Evolutionary conservation across 2,888 invertebrate genomes (phyloP).

Genomic region (Acronicta leporina): DNA sequence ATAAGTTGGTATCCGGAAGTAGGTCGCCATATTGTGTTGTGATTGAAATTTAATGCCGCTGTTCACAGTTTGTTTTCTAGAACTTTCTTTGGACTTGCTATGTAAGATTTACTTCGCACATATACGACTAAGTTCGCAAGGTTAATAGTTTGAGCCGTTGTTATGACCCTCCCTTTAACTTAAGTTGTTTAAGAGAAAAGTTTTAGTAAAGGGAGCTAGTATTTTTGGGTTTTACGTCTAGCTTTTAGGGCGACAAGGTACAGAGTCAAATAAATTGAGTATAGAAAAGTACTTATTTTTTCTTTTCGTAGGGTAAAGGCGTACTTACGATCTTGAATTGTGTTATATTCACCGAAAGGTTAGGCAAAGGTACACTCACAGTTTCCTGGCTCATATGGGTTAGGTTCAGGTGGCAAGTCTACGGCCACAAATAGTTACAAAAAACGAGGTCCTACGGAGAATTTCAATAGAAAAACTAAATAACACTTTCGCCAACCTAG

Average conservation of each 20-base stretch:
- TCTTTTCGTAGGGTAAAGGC: no score
- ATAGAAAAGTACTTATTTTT: neutral
- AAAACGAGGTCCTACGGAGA: no score
- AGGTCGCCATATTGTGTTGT: constrained; percentile 71
- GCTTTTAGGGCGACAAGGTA: neutral
- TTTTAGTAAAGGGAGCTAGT: constrained; percentile 6
- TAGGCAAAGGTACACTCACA: no score
- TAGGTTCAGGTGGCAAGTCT: no score
- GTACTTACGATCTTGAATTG: no score
- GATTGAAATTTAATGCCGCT: constrained; percentile 76
- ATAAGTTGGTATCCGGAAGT: constrained; percentile 61
- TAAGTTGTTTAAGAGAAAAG: constrained; percentile 20
- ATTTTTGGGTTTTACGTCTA: constrained; percentile 11
- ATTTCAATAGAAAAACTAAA: no score
- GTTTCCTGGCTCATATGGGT: no score
- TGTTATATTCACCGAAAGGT: no score
- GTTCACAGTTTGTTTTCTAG: constrained; percentile 67
- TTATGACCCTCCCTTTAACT: constrained; percentile 9
- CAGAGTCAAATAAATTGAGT: neutral
- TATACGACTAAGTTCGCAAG: constrained; percentile 23
- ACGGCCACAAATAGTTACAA: no score
- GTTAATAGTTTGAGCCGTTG: constrained; percentile 37
- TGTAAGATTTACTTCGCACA: constrained; percentile 45
- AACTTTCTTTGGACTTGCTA: constrained; percentile 59
- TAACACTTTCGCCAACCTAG: no score